Base-by-base conservation (phyloP, 2,113 vertebrate genomes). In the Xenopus laevis region DNA sequence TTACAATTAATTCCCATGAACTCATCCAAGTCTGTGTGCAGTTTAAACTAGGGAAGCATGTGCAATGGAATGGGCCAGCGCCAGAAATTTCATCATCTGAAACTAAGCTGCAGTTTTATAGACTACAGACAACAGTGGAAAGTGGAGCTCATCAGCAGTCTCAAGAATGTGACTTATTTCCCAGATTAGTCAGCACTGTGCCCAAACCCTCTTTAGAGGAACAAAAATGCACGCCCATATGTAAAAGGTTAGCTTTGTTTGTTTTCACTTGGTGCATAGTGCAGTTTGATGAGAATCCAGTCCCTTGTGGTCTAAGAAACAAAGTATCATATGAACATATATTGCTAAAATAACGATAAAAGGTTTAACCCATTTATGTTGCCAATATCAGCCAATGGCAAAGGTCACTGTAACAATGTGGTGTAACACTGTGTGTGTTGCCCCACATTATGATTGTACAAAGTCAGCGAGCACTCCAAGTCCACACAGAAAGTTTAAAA, bases 131-230 rank as follows among this genome's bases (percentile, higher is more conserved):
- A 70, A 62, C 59, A 70, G 52, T 77, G 74, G 74, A 77, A 77
- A 77, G 50, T 46, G 60, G 33, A 76, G 46, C 66, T 63, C 73
- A 76, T 74, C 10, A 67, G 46, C 44, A 45, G 65, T 47, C 65
- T 45, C 18, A 69, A 68, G 67, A 70, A 70, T 70, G 59, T 77
- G 66, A 77, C 67, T 70, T 77, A 53, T 77, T 70, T 77, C 59
- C 58, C 74, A 77, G 74, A 77, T 77, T 77, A 77, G 27, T 70
- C 74, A 77, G 74, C 74, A 77, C 63, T 66, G 63, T 64, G 60
- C 74, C 74, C 66, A 77, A 58, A 57, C 30, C 18, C 57, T 62
- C 67, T 52, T 30, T 57, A 46, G 30, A 23, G 15, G 10, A 63
- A 70, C 63, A 68, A 50, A 77, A 74, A 33, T 7, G 18, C 59